A percentile compares a stretch with the other conserved stretches of the same genome.
phyloP scores from a whole-genome alignment of 2,888 invertebrate genomes.

The Spialia ferax region DNA sequence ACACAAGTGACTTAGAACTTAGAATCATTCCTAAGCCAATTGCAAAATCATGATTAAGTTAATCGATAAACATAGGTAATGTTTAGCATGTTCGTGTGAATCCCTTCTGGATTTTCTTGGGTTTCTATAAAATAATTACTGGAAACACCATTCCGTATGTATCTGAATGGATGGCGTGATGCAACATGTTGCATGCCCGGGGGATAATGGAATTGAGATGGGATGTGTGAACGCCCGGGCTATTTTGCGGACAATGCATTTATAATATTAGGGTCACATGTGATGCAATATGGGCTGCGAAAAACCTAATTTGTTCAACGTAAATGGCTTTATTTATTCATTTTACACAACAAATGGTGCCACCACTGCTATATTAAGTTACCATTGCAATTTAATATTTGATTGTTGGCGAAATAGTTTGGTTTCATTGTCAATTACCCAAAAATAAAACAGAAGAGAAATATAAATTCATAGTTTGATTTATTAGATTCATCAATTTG shows the following conservation, averaged over 20 bases:
- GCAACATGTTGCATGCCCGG: conserved; percentile 18
- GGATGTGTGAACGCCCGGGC: conserved; percentile 17
- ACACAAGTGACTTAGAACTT: too few relatives aligned
- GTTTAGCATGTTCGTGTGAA: too few relatives aligned
- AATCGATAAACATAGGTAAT: too few relatives aligned
- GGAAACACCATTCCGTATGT: not conserved
- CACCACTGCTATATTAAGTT: not conserved
- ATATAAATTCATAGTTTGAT: too few relatives aligned
- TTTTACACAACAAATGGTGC: not conserved
- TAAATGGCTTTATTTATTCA: not conserved
- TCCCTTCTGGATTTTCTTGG: too few relatives aligned
- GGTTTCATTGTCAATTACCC: too few relatives aligned
- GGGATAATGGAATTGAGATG: conserved; percentile 34
- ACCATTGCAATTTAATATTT: too few relatives aligned
- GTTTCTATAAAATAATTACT: conserved; percentile 11
- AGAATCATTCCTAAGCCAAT: too few relatives aligned
- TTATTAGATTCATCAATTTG: too few relatives aligned
- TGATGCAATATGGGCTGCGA: conserved; percentile 1
- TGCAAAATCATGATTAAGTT: too few relatives aligned
- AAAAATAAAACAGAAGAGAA: too few relatives aligned
- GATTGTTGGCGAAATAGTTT: too few relatives aligned
- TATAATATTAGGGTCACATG: conserved; percentile 16
- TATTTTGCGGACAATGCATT: conserved; percentile 22
- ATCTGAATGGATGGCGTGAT: conserved; percentile 9
- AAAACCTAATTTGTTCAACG: not conserved